Evolutionary conservation across 2,113 vertebrate genomes (phyloP), one percentile per base, ranked within the genome.

Genomic region (Melozone crissalis): DNA sequence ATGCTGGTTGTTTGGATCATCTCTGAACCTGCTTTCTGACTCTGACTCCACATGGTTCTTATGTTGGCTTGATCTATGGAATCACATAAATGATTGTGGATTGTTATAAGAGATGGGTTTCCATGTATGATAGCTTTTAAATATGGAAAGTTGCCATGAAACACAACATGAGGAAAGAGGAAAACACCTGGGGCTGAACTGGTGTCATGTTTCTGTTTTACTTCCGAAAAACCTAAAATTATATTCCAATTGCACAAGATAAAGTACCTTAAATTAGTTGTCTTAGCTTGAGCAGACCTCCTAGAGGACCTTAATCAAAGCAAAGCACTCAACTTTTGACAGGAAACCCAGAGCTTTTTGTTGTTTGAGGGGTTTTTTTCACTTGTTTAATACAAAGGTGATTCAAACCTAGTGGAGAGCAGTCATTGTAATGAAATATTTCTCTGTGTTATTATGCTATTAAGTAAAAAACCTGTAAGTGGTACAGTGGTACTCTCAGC

Each of bases 201-300:
- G 35, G 76, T 86, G 58, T 96, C 49, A 31, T n/a, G 18, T 95
- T 96, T 91, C 88, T 84, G 1, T 92, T 92, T 93, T 84, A 83
- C 26, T 91, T 95, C 63, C 0, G 1, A 86, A 86, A 92, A 84
- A n/a, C 4, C 15, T 13, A 78, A 63, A 26, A 74, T 77, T 66
- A 3, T 61, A 69, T 88, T 71, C 83, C 58, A 93, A 94, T 63
- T 88, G n/a, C 30, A 59, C 5, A 52, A 89, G 65, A 79, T 30
- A 87, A 90, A 93, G 74, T 88, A 83, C 55, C 35, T 91, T 35
- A 66, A 54, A 62, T 80, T 61, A 63, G 14, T 94, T 94, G 41
- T 63, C 33, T 95, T 83, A 93, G 51, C 39, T 86, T 77, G 51
- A 80, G 49, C 46, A 87, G 81, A 86, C 26, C 58, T 96, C 65